A percentile compares a stretch with the other conserved stretches of the same genome.
phyloP scores from a whole-genome alignment of 2,113 vertebrate species.

The Aix galericulata region DNA sequence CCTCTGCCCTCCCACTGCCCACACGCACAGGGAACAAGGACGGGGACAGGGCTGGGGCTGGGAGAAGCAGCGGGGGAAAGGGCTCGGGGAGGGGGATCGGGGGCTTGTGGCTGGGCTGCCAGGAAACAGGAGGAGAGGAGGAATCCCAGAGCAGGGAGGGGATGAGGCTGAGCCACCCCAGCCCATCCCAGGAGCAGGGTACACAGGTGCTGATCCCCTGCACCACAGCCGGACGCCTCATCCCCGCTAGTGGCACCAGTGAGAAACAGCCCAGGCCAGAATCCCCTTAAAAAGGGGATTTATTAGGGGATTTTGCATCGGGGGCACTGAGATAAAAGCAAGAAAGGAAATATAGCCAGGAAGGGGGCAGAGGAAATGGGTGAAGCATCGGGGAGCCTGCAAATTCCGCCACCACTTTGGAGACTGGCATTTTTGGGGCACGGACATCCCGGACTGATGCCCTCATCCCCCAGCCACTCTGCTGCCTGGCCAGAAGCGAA shows the following conservation, averaged over 20 bases:
- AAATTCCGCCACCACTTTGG: neutral
- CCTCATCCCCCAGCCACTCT: neutral
- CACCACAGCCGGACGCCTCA: rapidly evolving
- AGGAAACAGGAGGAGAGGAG: neutral
- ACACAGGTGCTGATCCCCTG: neutral
- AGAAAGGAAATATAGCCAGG: neutral
- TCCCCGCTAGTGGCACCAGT: neutral
- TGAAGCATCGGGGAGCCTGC: neutral
- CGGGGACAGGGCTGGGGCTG: neutral
- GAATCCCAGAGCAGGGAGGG: neutral
- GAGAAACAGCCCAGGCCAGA: neutral
- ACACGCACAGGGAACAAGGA: too few species aligned
- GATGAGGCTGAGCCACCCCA: neutral
- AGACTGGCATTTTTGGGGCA: neutral
- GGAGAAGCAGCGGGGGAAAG: neutral
- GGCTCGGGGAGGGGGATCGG: rapidly evolving
- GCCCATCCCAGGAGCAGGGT: neutral
- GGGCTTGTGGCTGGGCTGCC: rapidly evolving
- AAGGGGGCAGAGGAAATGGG: neutral
- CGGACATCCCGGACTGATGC: rapidly evolving
- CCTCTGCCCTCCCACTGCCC: neutral
- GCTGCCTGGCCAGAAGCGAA: rapidly evolving
- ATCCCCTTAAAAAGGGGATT: neutral
- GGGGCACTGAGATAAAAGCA: neutral
- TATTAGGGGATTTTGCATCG: neutral